Base-by-base conservation (phyloP, 2,113 vertebrate species). In the pig (Sus scrofa) region DNA sequence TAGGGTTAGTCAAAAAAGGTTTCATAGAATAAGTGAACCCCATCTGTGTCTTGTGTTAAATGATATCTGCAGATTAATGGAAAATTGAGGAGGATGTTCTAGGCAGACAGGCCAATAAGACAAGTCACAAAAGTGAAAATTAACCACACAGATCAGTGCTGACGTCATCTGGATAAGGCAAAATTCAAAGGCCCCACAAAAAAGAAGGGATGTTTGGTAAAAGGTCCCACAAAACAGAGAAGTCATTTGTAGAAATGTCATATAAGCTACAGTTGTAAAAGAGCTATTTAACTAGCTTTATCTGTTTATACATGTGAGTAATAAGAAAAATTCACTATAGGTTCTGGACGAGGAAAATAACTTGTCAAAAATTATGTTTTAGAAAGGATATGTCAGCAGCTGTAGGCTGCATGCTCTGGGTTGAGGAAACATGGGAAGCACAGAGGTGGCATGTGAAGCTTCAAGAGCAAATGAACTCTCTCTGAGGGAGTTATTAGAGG, bases 401-500 rank as follows among this genome's bases (percentile, higher is more conserved):
- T 94, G 4, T 32, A 68, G 81, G 81, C 60, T 82, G 22, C 24
- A 24, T 13, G 34, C 13, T 73, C 20, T 37, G 32, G 54, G 30
- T 8, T 14, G 13, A 92, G 58, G 22, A 90, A 84, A 77, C 39
- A 62, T 1, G 3, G 2, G 50, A 65, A 94, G 20, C 65, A 58
- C 8, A 62, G 65, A 77, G 18, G 27, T 75, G 67, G 60, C n/a
- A 44, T 14, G 0, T 19, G 65, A 32, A 82, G 24, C 34, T 81
- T 3, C 32, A 9, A 88, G 54, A 92, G 71, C 20, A 95, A 96
- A 96, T 73, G 15, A 92, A 74, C 50, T 30, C 73, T 92, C 87
- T 96, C 93, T 44, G 12, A 86, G 94, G 91, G 91, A 97, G 62
- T 90, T 82, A 92, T 94, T 96, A 95, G 50, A 95, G 26, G 19